Evolutionary conservation across 2,888 invertebrate genomes (phyloP), one percentile per base, ranked within the genome.

Genomic region (Deilephila elpenor): DNA sequence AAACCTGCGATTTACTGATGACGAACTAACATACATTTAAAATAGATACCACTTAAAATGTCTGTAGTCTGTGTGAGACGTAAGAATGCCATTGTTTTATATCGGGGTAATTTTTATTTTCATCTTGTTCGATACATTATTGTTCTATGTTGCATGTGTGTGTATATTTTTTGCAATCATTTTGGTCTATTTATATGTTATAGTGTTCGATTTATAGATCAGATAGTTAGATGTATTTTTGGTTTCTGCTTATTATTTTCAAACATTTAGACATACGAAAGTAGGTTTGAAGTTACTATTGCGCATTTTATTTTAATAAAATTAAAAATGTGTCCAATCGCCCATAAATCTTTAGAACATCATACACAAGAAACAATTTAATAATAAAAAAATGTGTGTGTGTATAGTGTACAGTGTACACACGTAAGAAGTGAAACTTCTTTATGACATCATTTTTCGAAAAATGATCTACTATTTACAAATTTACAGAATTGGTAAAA

Each of bases 131-230:
- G 73, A 70, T 73, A 76, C 78, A 78, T 85, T 84, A 81, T 82
- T 84, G 84, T 82, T 89, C 81, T 82, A 84, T 90, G 88, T 89
- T 90, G 91, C 91, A 91, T 91, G 91, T 88, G 81, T 75, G 73
- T 74, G 83, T 84, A 77, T 25, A 25, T 67, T 51, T 67, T 44
- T 62, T 73, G 71, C 70, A 64, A 51, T 71, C 76, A 61, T 53
- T 34, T 74, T 7, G 19, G n/a, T 32, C 61, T 72, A 51, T 34
- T 67, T 73, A 44, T 11, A 19, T 56, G 7, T 56, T 6, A 17
- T 44, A 67, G 51, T 71, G 44, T 76, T 64, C 67, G 74, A 73
- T 51, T 71, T 73, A 32, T 70, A 20, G 62, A 73, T 75, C 75
- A 70, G 71, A 25, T 19, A 60, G 51, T 25, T 67, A 64, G 60